Base-by-base conservation (phyloP, 1,140 invertebrate species). In the Ceratina japonica region DNA sequence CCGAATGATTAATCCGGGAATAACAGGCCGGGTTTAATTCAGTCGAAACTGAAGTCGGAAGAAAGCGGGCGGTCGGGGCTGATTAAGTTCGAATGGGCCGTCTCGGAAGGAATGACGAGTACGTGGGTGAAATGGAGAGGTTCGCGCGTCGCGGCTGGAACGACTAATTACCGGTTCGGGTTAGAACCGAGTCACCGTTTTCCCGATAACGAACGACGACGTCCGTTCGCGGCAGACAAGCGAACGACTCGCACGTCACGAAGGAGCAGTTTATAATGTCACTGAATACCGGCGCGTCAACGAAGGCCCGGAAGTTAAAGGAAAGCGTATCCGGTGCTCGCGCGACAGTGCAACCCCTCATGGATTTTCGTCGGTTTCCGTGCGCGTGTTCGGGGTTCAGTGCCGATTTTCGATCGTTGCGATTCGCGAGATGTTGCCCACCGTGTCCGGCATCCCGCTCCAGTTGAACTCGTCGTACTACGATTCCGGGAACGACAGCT, bases 391-490 rank as follows among this genome's bases (percentile, higher is more conserved):
- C 27, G 7, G 31, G 20, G 61, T 68, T 54, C 52, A 7, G 8
- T 12, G 51, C 8, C 49, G 31, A 3, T 13, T 27, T 63, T 27
- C 31, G 12, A n/a, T 52, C 58, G 66, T 20, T 31, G 52, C 76
- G 49, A 10, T 83, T 20, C 37, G 58, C n/a, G 59, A 86, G 54
- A 89, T 89, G 82, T 73, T 89, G 79, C 81, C 90, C 63, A 91
- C 89, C 71, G 88, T 91, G 83, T 89, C 90, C 62, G 87, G 87
- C 27, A 78, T 87, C 51, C 75, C 86, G 54, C 75, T 87, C 49
- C 88, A 90, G 80, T 86, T 90, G 10, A 89, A 90, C 70, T 85
- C 80, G 31, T 91, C 90, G n/a, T 90, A 87, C 82, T 91, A 90
- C 68, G 90, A 89, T 8, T 89, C 90, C 13, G 90, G 87, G 16